These are phyloP conservation scores for Isurus oxyrinchus DNA, from an alignment of 2,113 vertebrate genomes.

Conservation along the genomic window DNA sequence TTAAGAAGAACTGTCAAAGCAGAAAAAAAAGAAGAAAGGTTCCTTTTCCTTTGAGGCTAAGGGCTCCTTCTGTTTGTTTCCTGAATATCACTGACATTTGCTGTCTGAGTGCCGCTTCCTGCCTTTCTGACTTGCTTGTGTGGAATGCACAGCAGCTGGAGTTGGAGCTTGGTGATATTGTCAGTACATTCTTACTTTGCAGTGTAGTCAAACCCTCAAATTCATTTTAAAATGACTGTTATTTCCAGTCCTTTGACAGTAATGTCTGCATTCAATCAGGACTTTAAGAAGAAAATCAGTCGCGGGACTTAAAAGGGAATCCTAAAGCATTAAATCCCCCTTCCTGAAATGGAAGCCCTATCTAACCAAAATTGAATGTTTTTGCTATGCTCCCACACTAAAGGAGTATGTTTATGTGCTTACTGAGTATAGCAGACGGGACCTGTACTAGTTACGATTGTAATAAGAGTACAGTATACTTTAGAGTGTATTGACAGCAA, in stretches of 20 bases:
- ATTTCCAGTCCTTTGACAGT: conserved; percentile 13
- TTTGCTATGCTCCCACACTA: not conserved
- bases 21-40: not conserved
- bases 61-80: not conserved
- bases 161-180: not conserved
- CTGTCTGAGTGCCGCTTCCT: not conserved
- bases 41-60: not conserved
- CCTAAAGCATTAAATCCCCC: not conserved
- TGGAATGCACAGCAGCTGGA: conserved; percentile 14
- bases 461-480: not conserved
- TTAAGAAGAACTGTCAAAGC: not conserved
- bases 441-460: not conserved
- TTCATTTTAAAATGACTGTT: conserved; percentile 22
- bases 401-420: not conserved
- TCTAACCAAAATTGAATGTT: not conserved
- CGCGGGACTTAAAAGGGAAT: not conserved
- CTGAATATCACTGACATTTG: not conserved
- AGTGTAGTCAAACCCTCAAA: conserved; percentile 15
- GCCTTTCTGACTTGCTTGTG: not conserved
- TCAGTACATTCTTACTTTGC: conserved; percentile 6
- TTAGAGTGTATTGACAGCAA: not conserved
- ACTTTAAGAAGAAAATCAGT: not conserved
- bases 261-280: conserved; percentile 26
- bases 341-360: not conserved
- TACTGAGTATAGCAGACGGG: not conserved